These are phyloP conservation scores for Drosophila murphyi DNA, from an alignment of 1,140 invertebrate species.

Conservation along the genomic window DNA sequence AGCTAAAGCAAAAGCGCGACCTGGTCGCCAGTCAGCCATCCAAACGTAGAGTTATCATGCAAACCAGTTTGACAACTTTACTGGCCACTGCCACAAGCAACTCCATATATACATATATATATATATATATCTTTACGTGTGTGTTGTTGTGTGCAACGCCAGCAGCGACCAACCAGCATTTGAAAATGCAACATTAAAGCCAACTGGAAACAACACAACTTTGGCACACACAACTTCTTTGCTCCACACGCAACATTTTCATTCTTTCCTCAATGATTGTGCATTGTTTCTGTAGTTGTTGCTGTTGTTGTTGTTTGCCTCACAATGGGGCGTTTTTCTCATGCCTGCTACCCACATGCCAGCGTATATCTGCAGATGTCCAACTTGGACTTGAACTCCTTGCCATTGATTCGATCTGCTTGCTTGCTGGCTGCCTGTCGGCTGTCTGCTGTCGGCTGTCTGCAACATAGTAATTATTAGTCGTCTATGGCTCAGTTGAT, in stretches of 20 bases:
- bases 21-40: conserved; percentile 58
- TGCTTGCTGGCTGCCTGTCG: no score
- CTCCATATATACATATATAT: conserved; percentile 27
- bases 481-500: conserved; percentile 65
- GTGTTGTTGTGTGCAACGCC: conserved; percentile 56
- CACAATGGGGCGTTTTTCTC: conserved; percentile 81
- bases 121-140: conserved; percentile 9
- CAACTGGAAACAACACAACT: conserved; percentile 66
- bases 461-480: conserved; percentile 69
- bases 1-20: conserved; percentile 69
- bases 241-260: conserved; percentile 70
- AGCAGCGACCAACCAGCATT: conserved; percentile 77
- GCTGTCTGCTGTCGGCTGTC: background rate
- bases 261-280: conserved; percentile 58
- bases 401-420: conserved; percentile 20
- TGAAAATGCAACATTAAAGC: conserved; percentile 82
- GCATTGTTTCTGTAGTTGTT: conserved; percentile 57
- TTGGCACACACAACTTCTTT: conserved; percentile 57
- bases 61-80: conserved; percentile 79
- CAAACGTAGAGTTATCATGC: conserved; percentile 58
- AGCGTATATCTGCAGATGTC: conserved; percentile 55
- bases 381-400: conserved; percentile 38
- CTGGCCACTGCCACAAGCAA: conserved; percentile 19
- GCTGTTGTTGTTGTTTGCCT: conserved; percentile 17
- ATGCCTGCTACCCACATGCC: conserved; percentile 60